Conservation (phyloP, 2,888 invertebrate genomes). For the Amaurobius ferox region DNA sequence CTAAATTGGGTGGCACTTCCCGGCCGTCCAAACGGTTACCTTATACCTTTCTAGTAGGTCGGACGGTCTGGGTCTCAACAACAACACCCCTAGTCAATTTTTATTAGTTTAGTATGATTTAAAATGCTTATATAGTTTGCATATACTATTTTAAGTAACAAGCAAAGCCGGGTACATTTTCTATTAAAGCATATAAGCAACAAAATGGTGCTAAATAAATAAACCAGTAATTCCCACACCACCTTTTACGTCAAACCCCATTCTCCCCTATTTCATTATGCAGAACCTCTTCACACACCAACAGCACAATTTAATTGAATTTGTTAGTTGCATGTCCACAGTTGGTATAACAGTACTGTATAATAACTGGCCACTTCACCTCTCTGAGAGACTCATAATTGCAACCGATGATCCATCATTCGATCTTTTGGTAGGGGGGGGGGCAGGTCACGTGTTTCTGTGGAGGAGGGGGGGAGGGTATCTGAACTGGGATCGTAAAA, state of each 20-base stretch:
- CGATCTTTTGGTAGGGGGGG: neutral
- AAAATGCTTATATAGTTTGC: no score
- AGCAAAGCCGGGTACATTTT: no score
- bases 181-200: no score
- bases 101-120: no score
- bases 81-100: no score
- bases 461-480: neutral
- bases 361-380: constrained; percentile 34
- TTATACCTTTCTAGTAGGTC: no score
- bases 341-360: neutral
- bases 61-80: no score
- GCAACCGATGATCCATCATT: constrained; percentile 17
- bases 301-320: constrained; percentile 51
- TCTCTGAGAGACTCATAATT: constrained; percentile 17
- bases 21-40: no score
- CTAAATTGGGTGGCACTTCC: no score
- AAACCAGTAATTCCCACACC: neutral
- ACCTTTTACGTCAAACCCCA: neutral
- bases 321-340: constrained; percentile 31
- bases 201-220: no score
- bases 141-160: no score
- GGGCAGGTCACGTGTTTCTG: neutral
- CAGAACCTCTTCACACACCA: neutral
- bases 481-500: neutral
- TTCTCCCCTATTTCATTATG: neutral